These are phyloP conservation scores for Pararge aegeria DNA, from an alignment of 1,140 invertebrate genomes.

Conservation along the genomic window DNA sequence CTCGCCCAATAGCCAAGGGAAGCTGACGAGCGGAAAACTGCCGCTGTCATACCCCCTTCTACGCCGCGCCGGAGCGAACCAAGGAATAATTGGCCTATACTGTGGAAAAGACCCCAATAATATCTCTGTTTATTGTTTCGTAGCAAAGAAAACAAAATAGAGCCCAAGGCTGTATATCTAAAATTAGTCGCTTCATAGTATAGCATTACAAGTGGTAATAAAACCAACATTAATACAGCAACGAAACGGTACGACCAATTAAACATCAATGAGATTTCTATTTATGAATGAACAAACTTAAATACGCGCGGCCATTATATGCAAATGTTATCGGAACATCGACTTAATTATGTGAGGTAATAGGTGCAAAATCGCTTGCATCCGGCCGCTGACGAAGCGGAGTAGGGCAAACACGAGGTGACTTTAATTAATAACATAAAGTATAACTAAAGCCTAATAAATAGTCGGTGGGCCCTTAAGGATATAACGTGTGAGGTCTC, in stretches of 20 bases:
- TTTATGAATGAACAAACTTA: conserved; percentile 50
- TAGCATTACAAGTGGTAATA: neutral
- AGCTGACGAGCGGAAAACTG: no score
- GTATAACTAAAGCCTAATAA: neutral
- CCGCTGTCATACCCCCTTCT: no score
- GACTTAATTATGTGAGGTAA: conserved; percentile 50
- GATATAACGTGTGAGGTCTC: no score
- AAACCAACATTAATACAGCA: neutral
- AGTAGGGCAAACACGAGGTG: neutral
- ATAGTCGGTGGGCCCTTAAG: no score
- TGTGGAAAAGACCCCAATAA: no score
- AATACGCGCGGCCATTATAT: conserved; percentile 48
- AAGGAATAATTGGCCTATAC: no score
- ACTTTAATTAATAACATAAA: neutral
- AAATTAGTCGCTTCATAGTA: neutral
- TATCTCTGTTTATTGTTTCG: neutral
- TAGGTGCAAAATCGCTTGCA: conserved; percentile 47
- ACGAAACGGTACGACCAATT: conserved; percentile 28
- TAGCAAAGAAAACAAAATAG: neutral
- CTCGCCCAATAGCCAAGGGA: no score
- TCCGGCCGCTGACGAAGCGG: conserved; percentile 30
- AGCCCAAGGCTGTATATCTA: neutral
- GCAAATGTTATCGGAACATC: conserved; percentile 58
- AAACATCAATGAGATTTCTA: conserved; percentile 33
- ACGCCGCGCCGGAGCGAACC: no score